Evolutionary conservation across 2,113 vertebrate species (phyloP), one percentile per base, ranked within the genome.

Genomic region (Tinamus guttatus): DNA sequence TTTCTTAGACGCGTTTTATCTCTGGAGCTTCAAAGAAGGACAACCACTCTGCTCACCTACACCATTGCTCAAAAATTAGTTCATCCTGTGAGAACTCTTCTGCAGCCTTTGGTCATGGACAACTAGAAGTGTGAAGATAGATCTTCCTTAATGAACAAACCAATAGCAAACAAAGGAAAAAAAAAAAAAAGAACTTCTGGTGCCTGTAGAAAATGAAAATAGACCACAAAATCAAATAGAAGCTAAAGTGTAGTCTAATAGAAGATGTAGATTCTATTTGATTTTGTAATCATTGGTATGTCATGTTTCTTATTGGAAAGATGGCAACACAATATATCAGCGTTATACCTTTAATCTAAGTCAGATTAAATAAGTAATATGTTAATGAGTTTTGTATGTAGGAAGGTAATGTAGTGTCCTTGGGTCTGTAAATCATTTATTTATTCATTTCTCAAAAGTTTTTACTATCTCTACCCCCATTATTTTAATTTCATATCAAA

Each of bases 401-500:
- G 30, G 56, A 5, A 30, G 56, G 63, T 63, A 2, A 86, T 79
- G 90, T 82, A 5, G 7, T 58, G 85, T 59, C 21, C 34, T 47
- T 30, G 36, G 28, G 10, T 68, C 21, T 75, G 3, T 9, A 90
- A 90, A 87, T 64, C 4, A 45, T 67, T 64, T 86, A 34, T 94
- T 85, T 49, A 81, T 91, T 96, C 17, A 51, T 75, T 52, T 81
- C 49, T 60, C 19, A 14, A 34, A 96, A 81, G 80, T 74, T 95
- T 81, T 90, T 63, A 52, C 80, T 58, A 43, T 56, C n/a, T 62
- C 71, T 32, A 20, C 60, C 41, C 91, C 90, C 71, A 11, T 92
- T 83, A 64, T 96, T 97, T 95, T 80, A 76, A 90, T 87, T 94
- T 96, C 81, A 86, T 94, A 97, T 96, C 93, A 96, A 96, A 97